Evolutionary conservation across 2,797 vertebrate genomes (phyloP).

Genomic region (Luscinia luscinia): DNA sequence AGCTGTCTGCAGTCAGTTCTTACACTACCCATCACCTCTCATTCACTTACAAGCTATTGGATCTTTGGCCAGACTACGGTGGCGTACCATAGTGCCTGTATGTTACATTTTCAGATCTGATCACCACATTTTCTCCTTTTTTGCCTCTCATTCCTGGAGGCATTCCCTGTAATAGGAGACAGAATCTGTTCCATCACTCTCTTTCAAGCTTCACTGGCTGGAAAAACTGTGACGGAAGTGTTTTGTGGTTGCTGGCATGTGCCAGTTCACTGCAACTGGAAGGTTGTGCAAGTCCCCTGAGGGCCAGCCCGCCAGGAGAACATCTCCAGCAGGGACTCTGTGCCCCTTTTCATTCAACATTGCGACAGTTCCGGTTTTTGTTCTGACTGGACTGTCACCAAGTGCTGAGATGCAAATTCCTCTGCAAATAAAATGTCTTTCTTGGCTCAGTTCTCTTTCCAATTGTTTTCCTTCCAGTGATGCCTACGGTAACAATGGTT

Average conservation of each 20-base stretch:
- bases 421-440: conserved; percentile 24
- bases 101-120: not conserved
- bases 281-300: not conserved
- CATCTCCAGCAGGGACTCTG: rapidly evolving
- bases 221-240: not conserved
- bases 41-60: not conserved
- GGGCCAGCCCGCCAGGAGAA: not conserved
- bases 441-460: not conserved
- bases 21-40: not conserved
- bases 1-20: not conserved
- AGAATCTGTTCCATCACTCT: not conserved
- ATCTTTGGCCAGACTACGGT: not conserved
- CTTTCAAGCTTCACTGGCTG: not conserved
- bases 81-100: not conserved
- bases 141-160: not conserved
- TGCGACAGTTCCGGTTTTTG: conserved; percentile 24
- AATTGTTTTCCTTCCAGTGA: conserved; percentile 11
- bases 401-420: conserved; percentile 43
- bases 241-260: conserved; percentile 34
- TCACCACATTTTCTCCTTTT: not conserved
- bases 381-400: conserved; percentile 25
- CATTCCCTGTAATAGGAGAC: not conserved
- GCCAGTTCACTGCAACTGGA: not conserved
- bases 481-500: not conserved
- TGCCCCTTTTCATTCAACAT: not conserved